phyloP scores from a whole-genome alignment of 2,888 invertebrate species.

The Caenorhabditis sp. region DNA sequence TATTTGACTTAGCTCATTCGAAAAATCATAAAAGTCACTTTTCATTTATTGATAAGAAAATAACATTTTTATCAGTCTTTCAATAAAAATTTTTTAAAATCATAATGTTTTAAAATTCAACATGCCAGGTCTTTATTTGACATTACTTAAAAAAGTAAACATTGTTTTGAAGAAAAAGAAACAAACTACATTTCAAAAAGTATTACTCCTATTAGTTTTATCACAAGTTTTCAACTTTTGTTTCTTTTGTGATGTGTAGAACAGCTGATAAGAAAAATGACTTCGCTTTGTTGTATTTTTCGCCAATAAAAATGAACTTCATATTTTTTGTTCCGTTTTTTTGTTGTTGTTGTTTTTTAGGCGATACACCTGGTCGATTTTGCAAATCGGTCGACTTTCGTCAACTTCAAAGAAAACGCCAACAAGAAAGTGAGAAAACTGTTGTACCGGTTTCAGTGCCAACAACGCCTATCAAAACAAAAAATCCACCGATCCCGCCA shows the following conservation, averaged over 20 bases:
- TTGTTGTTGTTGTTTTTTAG: not conserved
- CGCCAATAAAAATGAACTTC: not conserved
- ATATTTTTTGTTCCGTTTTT: not conserved
- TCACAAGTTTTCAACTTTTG: not conserved
- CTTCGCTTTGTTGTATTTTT: not conserved
- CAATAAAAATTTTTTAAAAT: too few relatives aligned
- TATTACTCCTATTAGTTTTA: not conserved
- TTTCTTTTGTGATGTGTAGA: constrained; percentile 13
- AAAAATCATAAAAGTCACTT: too few relatives aligned
- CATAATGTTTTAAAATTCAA: not conserved
- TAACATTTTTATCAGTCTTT: too few relatives aligned
- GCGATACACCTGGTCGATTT: constrained; percentile 16
- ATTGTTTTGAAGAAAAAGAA: not conserved
- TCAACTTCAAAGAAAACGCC: constrained; percentile 10
- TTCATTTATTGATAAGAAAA: too few relatives aligned
- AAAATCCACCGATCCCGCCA: constrained; percentile 22
- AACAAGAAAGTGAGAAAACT: constrained; percentile 1
- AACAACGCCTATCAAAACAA: constrained; percentile 18
- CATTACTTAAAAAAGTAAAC: not conserved
- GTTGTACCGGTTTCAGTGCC: constrained; percentile 12
- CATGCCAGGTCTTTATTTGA: not conserved
- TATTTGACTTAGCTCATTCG: too few relatives aligned
- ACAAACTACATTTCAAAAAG: not conserved
- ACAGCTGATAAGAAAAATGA: constrained; percentile 34
- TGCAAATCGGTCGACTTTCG: constrained; percentile 40